Evolutionary conservation across 2,888 invertebrate species (phyloP), one percentile per base, ranked within the genome.

Genomic region (Torymus auratus): DNA sequence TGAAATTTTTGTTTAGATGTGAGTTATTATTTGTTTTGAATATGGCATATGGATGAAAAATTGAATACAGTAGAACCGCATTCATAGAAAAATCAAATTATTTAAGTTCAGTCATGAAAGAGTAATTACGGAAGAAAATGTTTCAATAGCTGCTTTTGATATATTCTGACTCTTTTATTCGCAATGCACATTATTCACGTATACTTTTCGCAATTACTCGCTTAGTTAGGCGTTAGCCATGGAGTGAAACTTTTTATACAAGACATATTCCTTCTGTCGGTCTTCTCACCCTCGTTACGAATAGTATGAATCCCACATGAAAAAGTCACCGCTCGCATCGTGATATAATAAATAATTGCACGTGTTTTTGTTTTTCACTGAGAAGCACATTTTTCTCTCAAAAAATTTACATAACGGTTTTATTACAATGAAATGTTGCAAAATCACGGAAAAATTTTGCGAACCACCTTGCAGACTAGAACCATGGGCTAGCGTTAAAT

Each of bases 161-260:
- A 41, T 41, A 7, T 41, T 41, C 1, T 10, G 41, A 41, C 41
- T 41, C 7, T 41, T 41, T 41, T 7, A 41, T 41, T 41, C 41
- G 41, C 41, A 41, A 7, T 41, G 41, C 41, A 41, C 7, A 7
- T 7, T 5, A 41, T 41, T 41, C 41, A 41, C 7, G 7, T 41
- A 41, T 41, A 41, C 5, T 41, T 41, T 41, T 41, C 41, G 7
- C 41, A 41, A 41, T 41, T 41, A 41, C 41, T 41, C 41, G 41
- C 7, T 41, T 10, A 41, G 41, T 41, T 41, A 7, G 7, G 7
- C 7, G 41, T 41, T 41, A 7, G 41, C 7, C 7, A 7, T 5
- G 2, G 61, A 61, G 50, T 64, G 41, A 64, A 64, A 64, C 41
- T 11, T n/a, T 50, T 50, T 64, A n/a, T 41, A 64, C 64, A 50